These are phyloP conservation scores for Manis javanica DNA, from an alignment of 2,797 vertebrate species.

Conservation along the genomic window DNA sequence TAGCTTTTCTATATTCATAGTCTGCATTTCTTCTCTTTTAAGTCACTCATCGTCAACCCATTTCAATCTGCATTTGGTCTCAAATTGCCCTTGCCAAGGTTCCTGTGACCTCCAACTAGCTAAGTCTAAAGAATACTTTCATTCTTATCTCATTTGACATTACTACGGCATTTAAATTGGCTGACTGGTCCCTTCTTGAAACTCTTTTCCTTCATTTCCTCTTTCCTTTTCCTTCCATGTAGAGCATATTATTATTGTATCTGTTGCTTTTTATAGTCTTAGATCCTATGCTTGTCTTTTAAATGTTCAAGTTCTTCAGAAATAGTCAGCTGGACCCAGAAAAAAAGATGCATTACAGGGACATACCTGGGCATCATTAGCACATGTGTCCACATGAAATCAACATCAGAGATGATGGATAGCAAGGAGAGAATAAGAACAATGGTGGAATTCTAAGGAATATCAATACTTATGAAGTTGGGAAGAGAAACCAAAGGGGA, in stretches of 20 bases:
- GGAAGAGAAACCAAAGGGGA: not conserved
- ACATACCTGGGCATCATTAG: not conserved
- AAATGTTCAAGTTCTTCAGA: not conserved
- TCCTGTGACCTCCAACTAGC: not conserved
- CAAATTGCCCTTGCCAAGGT: not conserved
- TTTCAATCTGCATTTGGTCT: not conserved
- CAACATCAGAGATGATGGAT: not conserved
- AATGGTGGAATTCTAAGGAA: not conserved
- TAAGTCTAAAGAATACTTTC: slow-evolving; percentile 3
- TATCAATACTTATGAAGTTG: not conserved
- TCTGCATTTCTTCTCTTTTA: not conserved
- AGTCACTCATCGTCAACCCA: not conserved
- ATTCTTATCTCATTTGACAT: not conserved
- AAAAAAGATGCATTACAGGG: not conserved
- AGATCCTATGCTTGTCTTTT: not conserved
- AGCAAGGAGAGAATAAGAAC: not conserved
- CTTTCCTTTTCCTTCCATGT: not conserved
- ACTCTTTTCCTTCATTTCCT: not conserved
- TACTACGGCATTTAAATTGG: not conserved
- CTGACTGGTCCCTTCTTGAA: not conserved
- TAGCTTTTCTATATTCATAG: not conserved
- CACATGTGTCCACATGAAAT: not conserved
- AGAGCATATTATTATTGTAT: not conserved
- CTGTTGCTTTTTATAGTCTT: not conserved
- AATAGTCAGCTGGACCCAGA: not conserved